These are phyloP conservation scores for Mystacides longicornis DNA, from an alignment of 2,888 invertebrate genomes.

Conservation along the genomic window DNA sequence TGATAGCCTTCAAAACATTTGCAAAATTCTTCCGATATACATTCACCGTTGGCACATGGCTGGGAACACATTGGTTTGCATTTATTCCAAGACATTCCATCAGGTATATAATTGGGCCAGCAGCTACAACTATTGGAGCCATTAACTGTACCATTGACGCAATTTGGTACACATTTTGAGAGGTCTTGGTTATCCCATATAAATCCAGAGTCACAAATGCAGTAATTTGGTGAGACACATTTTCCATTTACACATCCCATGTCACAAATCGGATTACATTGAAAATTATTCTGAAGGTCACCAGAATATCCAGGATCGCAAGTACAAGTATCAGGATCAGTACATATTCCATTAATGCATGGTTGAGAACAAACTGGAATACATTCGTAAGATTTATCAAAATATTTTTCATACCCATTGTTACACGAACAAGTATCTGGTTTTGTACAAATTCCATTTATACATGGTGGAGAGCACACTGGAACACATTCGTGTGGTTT, in stretches of 20 bases:
- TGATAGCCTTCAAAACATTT: constrained; percentile 9
- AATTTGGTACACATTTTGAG: constrained; percentile 1
- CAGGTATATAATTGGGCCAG: constrained; percentile 28
- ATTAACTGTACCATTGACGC: background rate
- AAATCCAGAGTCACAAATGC: constrained; percentile 30
- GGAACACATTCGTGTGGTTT: constrained; percentile 10
- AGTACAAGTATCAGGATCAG: constrained; percentile 30
- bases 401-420: constrained; percentile 25
- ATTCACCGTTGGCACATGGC: constrained; percentile 26
- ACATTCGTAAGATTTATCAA: constrained; percentile 27
- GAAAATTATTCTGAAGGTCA: background rate
- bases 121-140: constrained; percentile 36
- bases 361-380: constrained; percentile 30
- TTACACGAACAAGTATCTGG: constrained; percentile 32
- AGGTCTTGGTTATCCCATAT: background rate
- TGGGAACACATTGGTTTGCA: background rate
- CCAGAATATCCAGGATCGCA: constrained; percentile 29
- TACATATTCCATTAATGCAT: constrained; percentile 34
- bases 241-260: constrained; percentile 23
- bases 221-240: constrained; percentile 31
- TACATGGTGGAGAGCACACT: background rate
- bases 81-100: constrained; percentile 16
- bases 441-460: constrained; percentile 32
- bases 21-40: constrained; percentile 28
- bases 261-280: constrained; percentile 26